Base-by-base conservation (phyloP, 2,888 invertebrate genomes). In the Neria commutata region DNA sequence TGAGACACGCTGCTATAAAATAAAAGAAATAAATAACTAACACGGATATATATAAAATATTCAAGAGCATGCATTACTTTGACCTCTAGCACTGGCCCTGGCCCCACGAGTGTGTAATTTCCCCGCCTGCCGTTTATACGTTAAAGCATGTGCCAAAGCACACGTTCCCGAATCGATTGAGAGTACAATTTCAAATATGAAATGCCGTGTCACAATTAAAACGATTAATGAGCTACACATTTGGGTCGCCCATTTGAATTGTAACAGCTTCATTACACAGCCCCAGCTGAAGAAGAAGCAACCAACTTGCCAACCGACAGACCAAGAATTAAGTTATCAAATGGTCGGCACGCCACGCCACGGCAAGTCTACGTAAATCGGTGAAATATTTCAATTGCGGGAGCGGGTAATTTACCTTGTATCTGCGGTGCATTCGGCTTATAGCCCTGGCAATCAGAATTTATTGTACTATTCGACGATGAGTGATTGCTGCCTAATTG, bases 361-460 rank as follows among this genome's bases (percentile, higher is more conserved):
- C n/a, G n/a, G n/a, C n/a, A n/a, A n/a, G n/a, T n/a, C n/a, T 37
- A 37, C 37, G 37, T 4, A 14, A 37, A 37, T 37, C n/a, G n/a
- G n/a, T n/a, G n/a, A 37, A 37, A 37, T n/a, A 8, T 11, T 29
- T 14, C 37, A 37, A 37, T 37, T 37, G 37, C n/a, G 37, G 37
- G 37, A 14, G 37, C 37, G 6, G 37, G 37, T 37, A 37, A 37
- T 73, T 75, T 74, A 82, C 82, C 82, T 76, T 80, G 81, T 67
- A 82, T 75, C 66, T 82, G 82, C 63, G 82, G 77, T 65, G 86
- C 87, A 71, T 87, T 87, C 62, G 87, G 86, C 77, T 87, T 87
- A 76, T 87, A 87, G 67, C 85, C 87, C 71, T 86, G 84, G 72
- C 88, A 88, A 72, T 82, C 82, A 58, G 81, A 77, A 73, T 78